These are phyloP conservation scores for Phylloscopus trochiloides DNA, from an alignment of 2,113 vertebrate species.

Conservation along the genomic window DNA sequence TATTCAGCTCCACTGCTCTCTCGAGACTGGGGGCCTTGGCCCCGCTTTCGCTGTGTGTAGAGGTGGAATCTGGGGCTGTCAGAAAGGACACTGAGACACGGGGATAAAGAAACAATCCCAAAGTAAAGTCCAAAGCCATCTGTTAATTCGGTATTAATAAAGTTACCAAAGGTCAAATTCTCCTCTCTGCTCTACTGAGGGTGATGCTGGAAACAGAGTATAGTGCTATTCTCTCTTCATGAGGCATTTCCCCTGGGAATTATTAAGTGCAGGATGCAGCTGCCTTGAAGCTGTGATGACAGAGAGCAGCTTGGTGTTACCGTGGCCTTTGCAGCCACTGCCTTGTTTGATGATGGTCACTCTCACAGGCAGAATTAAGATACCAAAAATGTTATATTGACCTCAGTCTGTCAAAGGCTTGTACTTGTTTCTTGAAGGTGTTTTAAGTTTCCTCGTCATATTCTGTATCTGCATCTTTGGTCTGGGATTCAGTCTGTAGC, in stretches of 20 bases:
- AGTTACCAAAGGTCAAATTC: constrained; percentile 17
- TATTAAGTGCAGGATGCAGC: neutral
- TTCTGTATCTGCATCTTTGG: neutral
- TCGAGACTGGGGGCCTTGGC: neutral
- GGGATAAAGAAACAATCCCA: neutral
- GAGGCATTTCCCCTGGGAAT: neutral
- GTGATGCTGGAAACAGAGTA: neutral
- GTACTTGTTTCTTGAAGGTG: neutral
- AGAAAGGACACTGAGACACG: neutral
- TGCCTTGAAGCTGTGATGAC: neutral
- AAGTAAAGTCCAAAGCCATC: neutral
- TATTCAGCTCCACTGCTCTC: neutral
- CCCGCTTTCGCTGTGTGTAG: neutral
- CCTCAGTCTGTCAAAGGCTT: neutral
- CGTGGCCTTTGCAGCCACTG: neutral
- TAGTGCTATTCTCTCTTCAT: neutral
- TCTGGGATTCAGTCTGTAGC: neutral
- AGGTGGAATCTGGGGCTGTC: neutral
- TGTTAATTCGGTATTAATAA: constrained; percentile 30
- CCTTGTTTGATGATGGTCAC: neutral
- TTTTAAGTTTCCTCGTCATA: neutral
- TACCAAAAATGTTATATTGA: neutral
- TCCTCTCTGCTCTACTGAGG: neutral
- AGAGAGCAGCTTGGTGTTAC: neutral
- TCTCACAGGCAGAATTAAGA: neutral